phyloP scores from a whole-genome alignment of 2,113 vertebrate genomes.

The Cynopterus brachyotis region DNA sequence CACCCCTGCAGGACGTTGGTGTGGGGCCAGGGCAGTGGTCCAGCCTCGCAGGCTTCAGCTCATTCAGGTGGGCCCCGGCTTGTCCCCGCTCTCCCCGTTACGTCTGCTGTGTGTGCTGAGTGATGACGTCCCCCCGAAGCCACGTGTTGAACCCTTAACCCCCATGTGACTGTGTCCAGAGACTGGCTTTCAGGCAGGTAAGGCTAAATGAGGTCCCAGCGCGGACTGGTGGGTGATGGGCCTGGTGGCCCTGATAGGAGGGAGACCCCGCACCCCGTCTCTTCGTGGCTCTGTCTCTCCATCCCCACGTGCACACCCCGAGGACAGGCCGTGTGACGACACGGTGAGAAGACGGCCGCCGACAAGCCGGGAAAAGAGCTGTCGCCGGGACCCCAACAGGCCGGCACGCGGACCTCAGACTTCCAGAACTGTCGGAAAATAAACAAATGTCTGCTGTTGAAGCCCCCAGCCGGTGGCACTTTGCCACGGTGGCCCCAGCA shows the following conservation, averaged over 20 bases:
- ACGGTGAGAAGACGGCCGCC: accelerated
- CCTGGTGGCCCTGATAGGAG: too few species aligned
- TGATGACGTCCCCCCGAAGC: neutral
- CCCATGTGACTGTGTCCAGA: neutral
- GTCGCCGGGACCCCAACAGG: neutral
- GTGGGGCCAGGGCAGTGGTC: neutral
- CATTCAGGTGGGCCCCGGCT: neutral
- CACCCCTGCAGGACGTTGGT: neutral
- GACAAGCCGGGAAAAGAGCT: neutral
- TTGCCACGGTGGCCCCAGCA: accelerated
- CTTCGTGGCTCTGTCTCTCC: neutral
- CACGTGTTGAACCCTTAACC: neutral
- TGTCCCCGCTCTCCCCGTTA: neutral
- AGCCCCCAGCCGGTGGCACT: neutral
- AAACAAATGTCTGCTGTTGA: too few species aligned
- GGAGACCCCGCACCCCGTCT: neutral
- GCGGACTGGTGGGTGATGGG: neutral
- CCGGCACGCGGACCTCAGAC: neutral
- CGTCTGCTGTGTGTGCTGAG: neutral
- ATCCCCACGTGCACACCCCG: accelerated
- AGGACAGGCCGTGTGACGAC: neutral
- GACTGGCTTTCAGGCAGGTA: neutral
- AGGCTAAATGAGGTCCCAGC: neutral
- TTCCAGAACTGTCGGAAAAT: neutral
- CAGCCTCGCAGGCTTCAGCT: neutral